Evolutionary conservation across 2,797 vertebrate genomes (phyloP), one percentile per base, ranked within the genome.

Genomic region (Holocentrus rufus): DNA sequence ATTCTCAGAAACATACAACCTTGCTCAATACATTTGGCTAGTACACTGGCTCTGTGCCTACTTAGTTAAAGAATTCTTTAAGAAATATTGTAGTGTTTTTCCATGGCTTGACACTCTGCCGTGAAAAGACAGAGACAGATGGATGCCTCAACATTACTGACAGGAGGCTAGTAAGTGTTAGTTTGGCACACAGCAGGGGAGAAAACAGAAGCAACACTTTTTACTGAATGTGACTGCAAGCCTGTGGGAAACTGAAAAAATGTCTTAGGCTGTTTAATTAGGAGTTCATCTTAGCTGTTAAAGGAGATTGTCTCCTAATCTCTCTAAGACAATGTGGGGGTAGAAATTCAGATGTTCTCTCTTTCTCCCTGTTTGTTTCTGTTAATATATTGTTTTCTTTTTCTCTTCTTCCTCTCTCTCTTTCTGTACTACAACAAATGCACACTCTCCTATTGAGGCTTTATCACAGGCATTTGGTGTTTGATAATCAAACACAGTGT

Each of bases 161-260:
- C 86, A 81, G 77, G 62, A 84, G 78, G 85, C 53, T 60, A 79
- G 85, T 84, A 88, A 83, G 89, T 86, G 88, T 91, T 85, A 90
- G 80, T 59, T 83, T 80, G 70, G 76, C 74, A 15, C 76, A 39
- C 68, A 47, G 82, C n/a, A 18, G 79, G 72, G 59, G 69, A 31
- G 56, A 77, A 77, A 61, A 72, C 69, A 83, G 80, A 88, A 86
- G 67, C 88, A 85, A 90, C 90, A 91, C 90, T 81, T 90, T 84
- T 31, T 31, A 58, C 56, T 52, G 65, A 87, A 84, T 8, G 80
- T 88, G 54, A 69, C n/a, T 25, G 15, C 27, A 23, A 9, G 57
- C 27, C 67, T 39, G 87, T 85, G 58, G 79, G 77, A 83, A 87
- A 85, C 67, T 42, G 79, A 84, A 80, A 71, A 84, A 27, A 69